phyloP scores from a whole-genome alignment of 2,113 vertebrate species.

The Rafetus swinhoei region DNA sequence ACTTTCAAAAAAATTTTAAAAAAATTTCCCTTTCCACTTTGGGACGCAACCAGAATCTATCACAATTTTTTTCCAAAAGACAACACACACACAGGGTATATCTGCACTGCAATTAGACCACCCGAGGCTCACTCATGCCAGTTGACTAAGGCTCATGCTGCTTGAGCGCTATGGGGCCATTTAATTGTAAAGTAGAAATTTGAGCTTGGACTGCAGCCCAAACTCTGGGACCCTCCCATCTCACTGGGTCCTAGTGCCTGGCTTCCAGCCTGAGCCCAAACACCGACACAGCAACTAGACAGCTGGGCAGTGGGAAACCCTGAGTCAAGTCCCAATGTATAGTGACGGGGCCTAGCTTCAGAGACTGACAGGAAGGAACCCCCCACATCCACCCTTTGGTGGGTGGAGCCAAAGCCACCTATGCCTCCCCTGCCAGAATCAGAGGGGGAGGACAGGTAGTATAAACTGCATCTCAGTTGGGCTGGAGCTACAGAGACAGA shows the following conservation, averaged over 20 bases:
- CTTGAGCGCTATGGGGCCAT: not conserved
- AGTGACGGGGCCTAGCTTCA: too few relatives aligned
- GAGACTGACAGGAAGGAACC: too few relatives aligned
- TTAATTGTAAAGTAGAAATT: not conserved
- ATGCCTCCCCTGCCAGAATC: too few relatives aligned
- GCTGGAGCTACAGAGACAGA: too few relatives aligned
- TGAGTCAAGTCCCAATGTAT: not conserved
- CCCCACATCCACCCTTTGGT: too few relatives aligned
- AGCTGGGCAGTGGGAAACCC: not conserved
- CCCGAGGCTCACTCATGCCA: not conserved
- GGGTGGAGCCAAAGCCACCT: too few relatives aligned
- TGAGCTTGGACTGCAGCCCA: too few relatives aligned
- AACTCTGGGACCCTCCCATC: not conserved
- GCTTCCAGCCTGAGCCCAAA: not conserved
- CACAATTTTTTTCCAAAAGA: not conserved
- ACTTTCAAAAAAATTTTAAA: not conserved
- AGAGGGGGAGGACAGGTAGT: too few relatives aligned
- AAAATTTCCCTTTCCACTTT: not conserved
- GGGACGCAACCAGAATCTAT: not conserved
- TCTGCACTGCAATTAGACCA: not conserved
- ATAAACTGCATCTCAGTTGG: too few relatives aligned
- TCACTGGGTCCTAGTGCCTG: not conserved
- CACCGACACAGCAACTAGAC: not conserved
- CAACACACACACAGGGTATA: not conserved
- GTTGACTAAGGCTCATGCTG: not conserved